phyloP scores from a whole-genome alignment of 2,797 vertebrate genomes.

The Bradypodion ventrale region DNA sequence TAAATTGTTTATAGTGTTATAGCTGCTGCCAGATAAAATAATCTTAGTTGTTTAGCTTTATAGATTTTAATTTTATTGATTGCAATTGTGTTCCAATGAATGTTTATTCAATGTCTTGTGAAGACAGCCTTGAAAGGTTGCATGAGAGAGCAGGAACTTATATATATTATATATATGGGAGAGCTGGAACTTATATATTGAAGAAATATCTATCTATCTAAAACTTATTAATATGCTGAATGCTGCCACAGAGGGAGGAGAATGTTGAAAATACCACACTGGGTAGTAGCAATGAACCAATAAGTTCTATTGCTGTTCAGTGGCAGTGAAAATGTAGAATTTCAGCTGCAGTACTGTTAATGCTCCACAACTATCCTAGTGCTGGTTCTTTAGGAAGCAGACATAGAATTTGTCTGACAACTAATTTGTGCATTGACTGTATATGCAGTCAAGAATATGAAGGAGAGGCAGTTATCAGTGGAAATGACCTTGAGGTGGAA shows the following conservation, averaged over 20 bases:
- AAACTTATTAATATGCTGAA: background rate
- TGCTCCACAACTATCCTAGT: background rate
- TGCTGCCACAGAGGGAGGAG: background rate
- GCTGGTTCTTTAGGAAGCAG: background rate
- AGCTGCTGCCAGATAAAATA: background rate
- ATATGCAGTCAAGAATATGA: background rate
- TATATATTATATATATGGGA: no score
- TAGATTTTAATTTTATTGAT: background rate
- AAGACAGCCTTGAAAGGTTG: background rate
- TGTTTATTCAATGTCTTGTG: background rate
- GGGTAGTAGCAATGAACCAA: background rate
- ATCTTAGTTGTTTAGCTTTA: background rate
- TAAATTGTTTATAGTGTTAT: background rate
- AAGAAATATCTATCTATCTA: no score
- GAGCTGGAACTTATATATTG: no score
- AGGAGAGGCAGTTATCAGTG: background rate
- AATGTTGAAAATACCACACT: background rate
- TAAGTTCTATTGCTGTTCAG: background rate
- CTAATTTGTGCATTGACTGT: background rate
- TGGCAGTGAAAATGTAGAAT: background rate
- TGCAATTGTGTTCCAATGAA: background rate
- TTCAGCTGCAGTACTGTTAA: background rate
- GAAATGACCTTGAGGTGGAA: background rate
- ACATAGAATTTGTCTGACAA: background rate
- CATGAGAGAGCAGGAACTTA: background rate